Conservation (phyloP, 2,888 invertebrate genomes). For the Ennomos fuscantarius region DNA sequence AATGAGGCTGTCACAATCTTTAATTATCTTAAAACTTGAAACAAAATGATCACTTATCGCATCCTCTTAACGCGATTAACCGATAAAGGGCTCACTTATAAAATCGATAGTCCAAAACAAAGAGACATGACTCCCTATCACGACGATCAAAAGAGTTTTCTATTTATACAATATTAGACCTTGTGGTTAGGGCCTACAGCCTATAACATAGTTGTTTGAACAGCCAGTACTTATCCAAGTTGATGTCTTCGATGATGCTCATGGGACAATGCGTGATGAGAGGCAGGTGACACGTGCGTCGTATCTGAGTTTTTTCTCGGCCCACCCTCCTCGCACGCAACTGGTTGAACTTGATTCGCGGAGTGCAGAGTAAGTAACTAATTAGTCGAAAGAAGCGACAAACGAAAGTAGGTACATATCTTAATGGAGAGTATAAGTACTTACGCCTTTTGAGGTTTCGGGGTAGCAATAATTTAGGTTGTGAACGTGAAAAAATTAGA, state of each 20-base stretch:
- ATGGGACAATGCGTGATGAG: constrained; percentile 62
- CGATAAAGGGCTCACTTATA: constrained; percentile 11
- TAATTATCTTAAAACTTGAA: no score
- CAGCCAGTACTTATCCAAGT: constrained; percentile 43
- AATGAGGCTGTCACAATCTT: no score
- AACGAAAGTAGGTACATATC: background rate
- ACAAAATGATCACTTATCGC: constrained; percentile 8
- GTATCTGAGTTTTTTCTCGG: constrained; percentile 53
- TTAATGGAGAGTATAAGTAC: no score
- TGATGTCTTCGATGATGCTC: constrained; percentile 51
- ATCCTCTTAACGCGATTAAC: constrained; percentile 8
- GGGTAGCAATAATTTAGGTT: background rate
- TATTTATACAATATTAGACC: constrained; percentile 1
- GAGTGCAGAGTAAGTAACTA: constrained; percentile 46
- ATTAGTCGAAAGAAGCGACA: constrained; percentile 48
- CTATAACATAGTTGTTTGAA: background rate
- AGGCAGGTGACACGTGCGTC: constrained; percentile 77
- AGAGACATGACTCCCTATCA: constrained; percentile 6
- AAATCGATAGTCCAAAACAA: constrained; percentile 35
- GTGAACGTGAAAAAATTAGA: no score
- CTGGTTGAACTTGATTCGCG: constrained; percentile 63
- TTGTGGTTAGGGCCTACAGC: constrained; percentile 5
- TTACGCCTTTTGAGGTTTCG: no score
- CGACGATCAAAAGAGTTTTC: constrained; percentile 3
- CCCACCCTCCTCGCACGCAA: constrained; percentile 60